These are phyloP conservation scores for Chironomus riparius DNA, from an alignment of 2,888 invertebrate genomes.

Conservation along the genomic window DNA sequence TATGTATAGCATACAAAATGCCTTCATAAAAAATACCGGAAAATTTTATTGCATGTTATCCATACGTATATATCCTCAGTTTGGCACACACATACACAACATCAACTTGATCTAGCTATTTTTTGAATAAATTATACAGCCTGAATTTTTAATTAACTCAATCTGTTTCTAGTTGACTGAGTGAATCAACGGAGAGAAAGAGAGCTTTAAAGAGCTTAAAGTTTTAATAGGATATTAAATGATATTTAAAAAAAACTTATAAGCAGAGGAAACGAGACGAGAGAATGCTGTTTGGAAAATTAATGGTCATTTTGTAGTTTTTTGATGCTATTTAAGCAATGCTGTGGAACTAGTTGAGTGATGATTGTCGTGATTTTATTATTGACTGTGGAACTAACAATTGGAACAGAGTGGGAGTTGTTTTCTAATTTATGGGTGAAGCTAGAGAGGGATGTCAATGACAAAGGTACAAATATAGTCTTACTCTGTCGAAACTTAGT, in stretches of 20 bases:
- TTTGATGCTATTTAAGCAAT: not conserved
- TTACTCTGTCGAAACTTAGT: too few species aligned
- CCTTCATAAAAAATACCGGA: not conserved
- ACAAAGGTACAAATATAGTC: too few species aligned
- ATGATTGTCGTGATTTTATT: too few species aligned
- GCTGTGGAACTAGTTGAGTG: not conserved
- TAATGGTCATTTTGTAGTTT: not conserved
- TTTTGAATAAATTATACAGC: not conserved
- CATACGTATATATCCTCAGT: too few species aligned
- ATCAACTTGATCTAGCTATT: not conserved
- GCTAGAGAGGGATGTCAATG: too few species aligned
- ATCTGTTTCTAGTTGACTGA: not conserved
- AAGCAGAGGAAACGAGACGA: not conserved
- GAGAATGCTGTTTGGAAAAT: not conserved
- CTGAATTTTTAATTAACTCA: slow-evolving; percentile 4
- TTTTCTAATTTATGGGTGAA: too few species aligned
- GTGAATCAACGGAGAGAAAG: not conserved
- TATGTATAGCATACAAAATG: not conserved
- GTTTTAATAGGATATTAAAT: not conserved
- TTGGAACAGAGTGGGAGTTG: too few species aligned
- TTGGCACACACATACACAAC: too few species aligned
- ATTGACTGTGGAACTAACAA: too few species aligned
- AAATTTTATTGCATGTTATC: not conserved
- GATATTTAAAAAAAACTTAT: not conserved
- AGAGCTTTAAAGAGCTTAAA: not conserved